Evolutionary conservation across 1,140 invertebrate genomes (phyloP), one percentile per base, ranked within the genome.

Genomic region (Copidosoma floridanum): DNA sequence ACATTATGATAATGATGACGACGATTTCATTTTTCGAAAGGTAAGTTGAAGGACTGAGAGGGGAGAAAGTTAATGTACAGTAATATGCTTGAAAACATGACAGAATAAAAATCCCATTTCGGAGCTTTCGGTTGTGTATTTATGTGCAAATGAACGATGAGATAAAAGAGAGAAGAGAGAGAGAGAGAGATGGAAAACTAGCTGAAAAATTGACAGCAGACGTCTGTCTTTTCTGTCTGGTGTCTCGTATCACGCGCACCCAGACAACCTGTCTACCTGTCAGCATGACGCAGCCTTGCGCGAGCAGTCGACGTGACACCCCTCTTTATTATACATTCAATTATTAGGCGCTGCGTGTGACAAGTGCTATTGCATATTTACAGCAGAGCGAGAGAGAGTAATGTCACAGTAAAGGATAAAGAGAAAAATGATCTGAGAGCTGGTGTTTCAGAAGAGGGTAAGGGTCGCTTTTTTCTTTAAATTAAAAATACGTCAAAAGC

Each of bases 301-400:
- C 3, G 38, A 40, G 38, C 6, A 20, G 8, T n/a, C 14, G 12
- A 68, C 65, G 67, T 72, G 72, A 76, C 71, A 73, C 72, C 76
- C 76, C 74, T 78, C 75, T 78, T 77, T 78, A 78, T 78, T 77
- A 77, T 78, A 78, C 75, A 78, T 78, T 78, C 76, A 78, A 78
- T 78, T 78, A 78, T 78, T 78, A 77, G 75, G 71, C 70, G 71
- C 75, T 78, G 76, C 71, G 68, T 71, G 71, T 76, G 76, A 77
- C 76, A 78, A 76, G 72, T 68, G 61, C 72, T 76, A 74, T 77
- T 78, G 75, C 76, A 78, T 78, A 78, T 77, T 77, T 78, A 78
- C 77, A 78, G 74, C 71, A 67, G 61, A 64, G 57, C 62, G 65
- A 69, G 67, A 70, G 26, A n/a, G 38, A 68, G 66, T 60, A 53